Evolutionary conservation across 2,797 vertebrate species (phyloP).

Genomic region (Tinamus major): DNA sequence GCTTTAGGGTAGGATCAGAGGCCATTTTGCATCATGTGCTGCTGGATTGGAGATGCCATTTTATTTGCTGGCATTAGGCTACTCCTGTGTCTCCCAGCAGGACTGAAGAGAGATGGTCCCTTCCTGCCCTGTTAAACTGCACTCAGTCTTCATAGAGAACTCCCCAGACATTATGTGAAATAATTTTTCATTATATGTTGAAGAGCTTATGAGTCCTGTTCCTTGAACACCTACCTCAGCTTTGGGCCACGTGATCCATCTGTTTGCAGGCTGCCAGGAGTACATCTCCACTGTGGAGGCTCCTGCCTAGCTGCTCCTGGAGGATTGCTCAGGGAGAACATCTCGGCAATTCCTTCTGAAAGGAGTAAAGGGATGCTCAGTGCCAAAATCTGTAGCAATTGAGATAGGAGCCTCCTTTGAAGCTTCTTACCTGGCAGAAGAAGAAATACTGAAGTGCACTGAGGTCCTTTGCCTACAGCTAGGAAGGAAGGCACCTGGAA

Average conservation of each 20-base stretch:
- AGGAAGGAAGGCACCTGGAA: neutral
- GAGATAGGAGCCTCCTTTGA: rapidly evolving
- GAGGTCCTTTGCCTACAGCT: neutral
- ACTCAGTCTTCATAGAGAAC: neutral
- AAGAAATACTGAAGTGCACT: neutral
- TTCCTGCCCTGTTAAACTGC: neutral
- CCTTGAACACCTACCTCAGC: neutral
- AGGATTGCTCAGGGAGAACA: neutral
- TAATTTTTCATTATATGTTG: neutral
- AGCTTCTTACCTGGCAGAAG: neutral
- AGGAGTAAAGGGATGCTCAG: neutral
- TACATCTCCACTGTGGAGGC: neutral
- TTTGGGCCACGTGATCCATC: neutral
- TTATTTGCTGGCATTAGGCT: neutral
- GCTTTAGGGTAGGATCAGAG: neutral
- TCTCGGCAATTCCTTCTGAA: neutral
- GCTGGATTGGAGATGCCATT: neutral
- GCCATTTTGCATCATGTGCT: neutral
- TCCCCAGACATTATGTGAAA: neutral
- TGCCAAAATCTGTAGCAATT: neutral
- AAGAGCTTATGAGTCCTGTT: neutral
- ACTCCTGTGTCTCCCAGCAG: neutral
- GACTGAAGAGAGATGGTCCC: rapidly evolving
- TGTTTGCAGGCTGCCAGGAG: neutral
- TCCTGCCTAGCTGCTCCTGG: neutral